Percentiles rank a stretch among this genome's conserved stretches.
phyloP scores from a whole-genome alignment of 1,140 invertebrate genomes.

The Pteromalus puparum region DNA sequence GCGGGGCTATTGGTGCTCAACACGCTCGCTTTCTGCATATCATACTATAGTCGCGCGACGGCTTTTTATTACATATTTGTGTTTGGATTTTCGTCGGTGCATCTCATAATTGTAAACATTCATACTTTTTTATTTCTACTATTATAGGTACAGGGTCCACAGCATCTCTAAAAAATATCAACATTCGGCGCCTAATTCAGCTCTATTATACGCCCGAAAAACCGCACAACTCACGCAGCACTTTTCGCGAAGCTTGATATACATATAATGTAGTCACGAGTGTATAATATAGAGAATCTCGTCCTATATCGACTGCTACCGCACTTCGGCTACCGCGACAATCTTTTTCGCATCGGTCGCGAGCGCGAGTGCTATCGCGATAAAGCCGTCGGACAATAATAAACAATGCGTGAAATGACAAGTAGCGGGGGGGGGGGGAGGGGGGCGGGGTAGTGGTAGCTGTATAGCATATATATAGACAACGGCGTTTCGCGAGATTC shows the following conservation, averaged over 20 bases:
- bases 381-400: slow-evolving; percentile 73
- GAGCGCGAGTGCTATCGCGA: slow-evolving; percentile 64
- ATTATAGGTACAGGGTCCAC: no score
- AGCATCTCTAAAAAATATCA: no score
- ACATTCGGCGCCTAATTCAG: no score
- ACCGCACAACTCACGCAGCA: no score
- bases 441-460: neutral
- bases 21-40: neutral
- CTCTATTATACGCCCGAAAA: no score
- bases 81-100: no score
- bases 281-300: neutral
- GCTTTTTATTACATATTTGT: no score
- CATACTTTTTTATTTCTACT: no score
- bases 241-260: neutral
- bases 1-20: slow-evolving; percentile 4
- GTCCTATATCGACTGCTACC: neutral
- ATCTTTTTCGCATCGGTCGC: slow-evolving; percentile 51
- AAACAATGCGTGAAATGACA: slow-evolving; percentile 75
- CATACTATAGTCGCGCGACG: no score
- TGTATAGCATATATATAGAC: slow-evolving; percentile 31
- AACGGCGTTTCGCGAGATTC: slow-evolving; percentile 69
- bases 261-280: neutral
- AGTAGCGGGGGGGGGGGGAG: slow-evolving; percentile 59
- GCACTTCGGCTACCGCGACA: neutral
- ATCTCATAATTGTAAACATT: no score